Percentiles rank a stretch among this genome's conserved stretches.
phyloP scores from a whole-genome alignment of 2,797 vertebrate genomes.

The Pantherophis vulpinus region DNA sequence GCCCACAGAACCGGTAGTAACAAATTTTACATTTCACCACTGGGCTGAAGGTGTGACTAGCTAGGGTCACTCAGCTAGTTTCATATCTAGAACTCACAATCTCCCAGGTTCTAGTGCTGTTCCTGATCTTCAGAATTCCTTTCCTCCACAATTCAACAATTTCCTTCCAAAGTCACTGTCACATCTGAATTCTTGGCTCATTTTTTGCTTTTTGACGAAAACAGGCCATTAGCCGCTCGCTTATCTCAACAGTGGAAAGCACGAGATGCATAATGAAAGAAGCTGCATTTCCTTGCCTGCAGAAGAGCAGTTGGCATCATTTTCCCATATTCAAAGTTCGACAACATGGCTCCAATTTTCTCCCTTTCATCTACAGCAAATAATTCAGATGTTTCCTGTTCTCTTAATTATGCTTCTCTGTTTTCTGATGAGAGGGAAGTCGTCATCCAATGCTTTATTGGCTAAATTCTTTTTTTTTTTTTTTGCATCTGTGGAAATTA shows the following conservation, averaged over 20 bases:
- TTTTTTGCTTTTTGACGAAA: constrained; percentile 40
- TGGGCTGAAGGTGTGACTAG: no score
- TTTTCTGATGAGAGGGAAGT: constrained; percentile 40
- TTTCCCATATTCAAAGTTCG: constrained; percentile 65
- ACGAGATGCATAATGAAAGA: constrained; percentile 46
- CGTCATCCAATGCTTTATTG: neutral
- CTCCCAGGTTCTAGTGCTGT: neutral
- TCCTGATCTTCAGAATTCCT: neutral
- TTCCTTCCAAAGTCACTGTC: neutral
- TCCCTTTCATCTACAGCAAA: constrained; percentile 59
- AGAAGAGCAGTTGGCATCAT: constrained; percentile 34
- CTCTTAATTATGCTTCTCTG: constrained; percentile 58
- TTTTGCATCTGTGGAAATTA: constrained; percentile 46
- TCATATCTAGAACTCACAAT: no score
- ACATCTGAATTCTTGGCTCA: constrained; percentile 23
- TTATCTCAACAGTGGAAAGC: constrained; percentile 44
- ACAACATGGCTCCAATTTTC: constrained; percentile 59
- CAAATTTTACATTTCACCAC: no score
- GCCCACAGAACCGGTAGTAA: no score
- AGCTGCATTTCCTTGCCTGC: constrained; percentile 32
- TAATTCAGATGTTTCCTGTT: constrained; percentile 53
- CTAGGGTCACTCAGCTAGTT: no score
- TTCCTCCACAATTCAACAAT: neutral
- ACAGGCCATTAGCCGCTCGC: constrained; percentile 46
- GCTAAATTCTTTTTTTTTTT: constrained; percentile 44